A percentile compares a stretch with the other conserved stretches of the same genome.
Evolutionary conservation across 2,888 invertebrate genomes (phyloP).

Genomic region (Drosophila helvetica): DNA sequence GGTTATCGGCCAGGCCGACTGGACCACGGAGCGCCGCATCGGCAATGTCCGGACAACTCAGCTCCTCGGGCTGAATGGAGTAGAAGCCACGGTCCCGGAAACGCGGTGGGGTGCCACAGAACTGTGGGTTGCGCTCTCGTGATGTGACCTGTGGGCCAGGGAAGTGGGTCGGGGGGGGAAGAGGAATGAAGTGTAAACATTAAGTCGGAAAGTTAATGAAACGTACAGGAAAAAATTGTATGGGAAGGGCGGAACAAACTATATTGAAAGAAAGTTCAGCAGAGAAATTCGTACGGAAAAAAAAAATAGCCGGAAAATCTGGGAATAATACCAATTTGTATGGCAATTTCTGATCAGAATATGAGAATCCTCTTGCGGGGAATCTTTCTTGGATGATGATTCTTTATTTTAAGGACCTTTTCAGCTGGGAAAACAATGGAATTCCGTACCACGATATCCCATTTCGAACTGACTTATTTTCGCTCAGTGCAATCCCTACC

Average conservation of each 20-base stretch:
- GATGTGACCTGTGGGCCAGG: slow-evolving; percentile 87
- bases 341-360: too few species aligned
- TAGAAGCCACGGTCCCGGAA: slow-evolving; percentile 94
- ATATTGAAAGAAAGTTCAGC: neutral
- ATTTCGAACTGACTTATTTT: too few species aligned
- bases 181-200: neutral
- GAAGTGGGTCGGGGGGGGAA: neutral
- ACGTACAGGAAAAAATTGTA: slow-evolving; percentile 32
- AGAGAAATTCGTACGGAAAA: too few species aligned
- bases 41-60: slow-evolving; percentile 86
- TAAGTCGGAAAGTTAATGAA: slow-evolving; percentile 34
- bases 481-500: slow-evolving; percentile 82
- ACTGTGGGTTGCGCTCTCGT: slow-evolving; percentile 95
- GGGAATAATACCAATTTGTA: too few species aligned
- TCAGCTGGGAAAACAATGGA: too few species aligned
- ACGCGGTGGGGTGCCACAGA: slow-evolving; percentile 92
- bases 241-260: slow-evolving; percentile 10
- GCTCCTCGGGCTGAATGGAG: slow-evolving; percentile 91
- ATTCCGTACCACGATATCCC: too few species aligned
- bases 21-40: slow-evolving; percentile 85
- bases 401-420: too few species aligned
- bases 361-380: too few species aligned
- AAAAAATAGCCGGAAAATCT: too few species aligned
- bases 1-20: slow-evolving; percentile 83
- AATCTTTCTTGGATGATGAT: too few species aligned